Evolutionary conservation across 2,888 invertebrate genomes (phyloP), one percentile per base, ranked within the genome.

Genomic region (Lordiphosa fenestrarum): DNA sequence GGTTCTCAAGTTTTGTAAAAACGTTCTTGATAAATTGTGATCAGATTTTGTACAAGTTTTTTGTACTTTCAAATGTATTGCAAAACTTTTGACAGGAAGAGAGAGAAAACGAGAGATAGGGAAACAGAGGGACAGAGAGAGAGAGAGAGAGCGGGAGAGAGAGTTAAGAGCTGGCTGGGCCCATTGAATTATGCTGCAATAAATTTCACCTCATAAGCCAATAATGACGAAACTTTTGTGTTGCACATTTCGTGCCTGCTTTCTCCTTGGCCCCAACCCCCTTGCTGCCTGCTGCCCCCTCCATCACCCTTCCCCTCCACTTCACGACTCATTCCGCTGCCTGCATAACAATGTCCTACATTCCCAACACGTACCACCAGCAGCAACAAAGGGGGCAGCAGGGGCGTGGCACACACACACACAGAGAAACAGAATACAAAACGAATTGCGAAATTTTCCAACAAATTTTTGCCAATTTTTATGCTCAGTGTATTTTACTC

Each of bases 191-290:
- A 73, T 81, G 74, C 77, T 84, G 84, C 82, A 77, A 78, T 81
- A 77, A 81, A 84, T 76, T 84, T 76, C 77, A 78, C 84, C 80
- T 72, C 75, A 73, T 82, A 69, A 84, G 84, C 84, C 80, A 84
- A 84, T 84, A 84, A 80, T 80, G 82, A 78, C 70, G 78, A 77
- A 84, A 84, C 70, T 84, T 78, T 81, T 84, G 83, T 81, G 67
- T 69, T 74, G 84, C 77, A 80, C 75, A 84, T 77, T 80, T 84
- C 70, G 60, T 69, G 64, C 50, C 58, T 66, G 56, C 39, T 49
- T 52, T 78, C 58, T 55, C 56, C 54, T 38, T 56, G 47, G 56
- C 37, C 30, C 48, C 48, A 6, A 25, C 25, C 7, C 52, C 48
- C 35, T 35, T 38, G 10, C 53, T 5, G 3, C 3, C 10, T n/a